Base-by-base conservation (phyloP, 2,797 vertebrate genomes). In the Propithecus perrieri region DNA sequence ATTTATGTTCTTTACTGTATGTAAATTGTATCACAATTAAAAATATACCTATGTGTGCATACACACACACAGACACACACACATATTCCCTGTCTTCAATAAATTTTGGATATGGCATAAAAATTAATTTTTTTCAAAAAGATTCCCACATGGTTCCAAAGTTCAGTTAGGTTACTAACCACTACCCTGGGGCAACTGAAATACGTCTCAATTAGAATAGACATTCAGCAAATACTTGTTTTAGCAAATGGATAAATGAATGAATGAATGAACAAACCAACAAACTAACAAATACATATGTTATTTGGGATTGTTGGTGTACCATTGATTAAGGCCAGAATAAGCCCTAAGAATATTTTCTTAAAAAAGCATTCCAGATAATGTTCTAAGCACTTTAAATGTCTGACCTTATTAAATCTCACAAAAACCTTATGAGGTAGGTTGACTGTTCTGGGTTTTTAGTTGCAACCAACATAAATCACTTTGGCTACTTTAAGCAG, bases 1-100 rank as follows among this genome's bases (percentile, higher is more conserved):
- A 91, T 87, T 88, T 90, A 26, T 91, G 33, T 50, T 86, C 46
- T 91, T 96, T 74, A 76, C 20, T 72, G 8, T 87, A 92, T 7
- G 8, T 89, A 95, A 87, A 79, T 5, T 50, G 11, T 48, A 65
- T 75, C 53, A 87, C 53, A 88, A 71, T 48, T 89, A 7, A 12
- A 53, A 92, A 91, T 78, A 71, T 63, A 89, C 24, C 69, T 55
- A 67, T 5, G 78, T 28, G 94, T 5, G 71, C 61, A 78, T 12
- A 41, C 14, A 94, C 20, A 89, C 33, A 43, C 24, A 33, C 46
- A 75, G 3, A 75, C 17, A 75, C 10, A 35, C 20, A 97, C 7
- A 83, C 59, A 71, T 9, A 17, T 4, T 67, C 43, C n/a, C 41
- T 94, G 24, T 89, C 61, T 94, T 94, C 43, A 85, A 2, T 93